Base-by-base conservation (phyloP, 2,113 vertebrate species). In the Cebidichthys violaceus region DNA sequence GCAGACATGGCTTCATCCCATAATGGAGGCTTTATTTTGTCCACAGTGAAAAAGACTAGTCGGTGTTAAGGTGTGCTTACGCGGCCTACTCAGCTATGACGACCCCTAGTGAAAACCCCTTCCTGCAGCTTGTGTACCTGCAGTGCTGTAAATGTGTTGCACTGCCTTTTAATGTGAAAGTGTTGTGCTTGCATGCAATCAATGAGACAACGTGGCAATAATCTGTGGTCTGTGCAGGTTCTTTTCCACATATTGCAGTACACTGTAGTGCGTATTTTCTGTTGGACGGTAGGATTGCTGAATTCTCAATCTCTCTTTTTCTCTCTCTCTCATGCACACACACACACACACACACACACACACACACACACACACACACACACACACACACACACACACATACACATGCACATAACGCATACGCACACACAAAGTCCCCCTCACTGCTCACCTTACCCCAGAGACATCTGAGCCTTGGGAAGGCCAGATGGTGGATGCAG, bases 401-500 rank as follows among this genome's bases (percentile, higher is more conserved):
- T 68, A 75, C 73, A 52, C 10, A 67, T n/a, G 83, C 70, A 77
- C 64, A 83, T 65, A 78, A 72, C 69, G 33, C 55, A 68, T 39
- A 71, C 39, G 9, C 10, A 67, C 33, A 85, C 70, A 78, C 61
- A 84, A 33, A 74, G 47, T 60, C 74, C 54, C 86, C 84, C 84
- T 86, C 83, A 72, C 80, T 78, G 89, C 85, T 92, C 88, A 85
- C 90, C 83, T 89, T 91, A 92, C 93, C 91, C 93, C 75, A 88
- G 91, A 93, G 93, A 93, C 85, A 89, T 92, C 71, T 79, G 84
- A 91, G 91, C 90, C 86, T 89, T 77, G 86, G 89, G 79, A 90
- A 77, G 90, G 90, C 91, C 93, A 94, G 93, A 94, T 95, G 94
- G 94, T 90, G 74, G 92, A 89, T 89, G 85, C 88, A 89, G 85